Evolutionary conservation across 2,797 vertebrate species (phyloP).

Genomic region (Paguma larvata): DNA sequence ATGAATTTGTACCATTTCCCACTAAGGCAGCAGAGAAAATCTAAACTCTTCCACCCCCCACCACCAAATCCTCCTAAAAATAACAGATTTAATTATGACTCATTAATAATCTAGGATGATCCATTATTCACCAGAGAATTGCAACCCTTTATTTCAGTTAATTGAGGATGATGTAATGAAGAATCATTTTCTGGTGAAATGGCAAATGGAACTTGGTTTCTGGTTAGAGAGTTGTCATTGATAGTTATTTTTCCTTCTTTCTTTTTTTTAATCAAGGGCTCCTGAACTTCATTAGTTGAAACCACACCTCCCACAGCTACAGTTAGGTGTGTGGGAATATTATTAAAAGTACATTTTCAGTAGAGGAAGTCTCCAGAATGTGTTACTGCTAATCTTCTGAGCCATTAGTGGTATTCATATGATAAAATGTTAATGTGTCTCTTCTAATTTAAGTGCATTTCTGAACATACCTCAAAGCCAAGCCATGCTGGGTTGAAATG

Average conservation of each 20-base stretch:
- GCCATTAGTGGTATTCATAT: slow-evolving; percentile 83
- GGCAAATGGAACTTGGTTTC: neutral
- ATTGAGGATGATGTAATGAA: neutral
- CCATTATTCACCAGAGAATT: neutral
- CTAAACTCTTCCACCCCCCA: neutral
- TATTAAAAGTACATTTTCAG: slow-evolving; percentile 70
- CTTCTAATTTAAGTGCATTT: slow-evolving; percentile 87
- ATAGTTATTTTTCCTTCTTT: neutral
- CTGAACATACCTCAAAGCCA: slow-evolving; percentile 87
- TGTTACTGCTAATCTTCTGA: slow-evolving; percentile 77
- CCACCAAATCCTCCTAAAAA: neutral
- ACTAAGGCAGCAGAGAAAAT: neutral
- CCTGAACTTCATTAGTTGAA: slow-evolving; percentile 37
- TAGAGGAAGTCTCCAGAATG: slow-evolving; percentile 72
- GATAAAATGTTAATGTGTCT: slow-evolving; percentile 88
- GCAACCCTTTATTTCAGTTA: neutral
- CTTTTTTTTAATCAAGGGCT: neutral
- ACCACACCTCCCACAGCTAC: slow-evolving; percentile 14
- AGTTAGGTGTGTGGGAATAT: slow-evolving; percentile 52
- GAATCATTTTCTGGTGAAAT: slow-evolving; percentile 10
- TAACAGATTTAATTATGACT: neutral
- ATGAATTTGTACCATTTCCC: neutral
- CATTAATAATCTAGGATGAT: neutral
- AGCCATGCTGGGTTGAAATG: slow-evolving; percentile 86
- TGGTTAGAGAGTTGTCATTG: neutral